Evolutionary conservation across 2,888 invertebrate genomes (phyloP).

Genomic region (Pheosia gnoma): DNA sequence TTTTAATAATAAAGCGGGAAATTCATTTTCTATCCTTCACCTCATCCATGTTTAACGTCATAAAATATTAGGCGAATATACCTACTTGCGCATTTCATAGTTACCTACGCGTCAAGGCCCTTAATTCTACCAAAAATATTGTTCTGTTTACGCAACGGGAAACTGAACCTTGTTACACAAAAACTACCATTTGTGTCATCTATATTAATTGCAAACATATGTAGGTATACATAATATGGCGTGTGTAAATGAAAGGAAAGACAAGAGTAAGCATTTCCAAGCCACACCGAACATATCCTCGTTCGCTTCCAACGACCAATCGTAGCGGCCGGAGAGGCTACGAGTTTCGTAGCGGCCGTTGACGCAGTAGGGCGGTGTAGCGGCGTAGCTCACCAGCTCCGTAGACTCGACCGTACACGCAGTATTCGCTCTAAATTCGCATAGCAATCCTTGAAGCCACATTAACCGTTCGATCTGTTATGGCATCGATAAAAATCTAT

Average conservation of each 20-base stretch:
- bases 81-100: slow-evolving; percentile 8
- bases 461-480: slow-evolving; percentile 34
- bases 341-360: slow-evolving; percentile 67
- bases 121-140: slow-evolving; percentile 10
- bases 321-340: slow-evolving; percentile 73
- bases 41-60: slow-evolving; percentile 21
- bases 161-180: slow-evolving; percentile 26
- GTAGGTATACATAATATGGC: slow-evolving; percentile 34
- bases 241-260: slow-evolving; percentile 53
- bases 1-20: slow-evolving; percentile 13
- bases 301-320: slow-evolving; percentile 53
- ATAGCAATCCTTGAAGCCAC: neutral
- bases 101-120: neutral
- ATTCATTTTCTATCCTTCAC: slow-evolving; percentile 10
- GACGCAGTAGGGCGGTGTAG: slow-evolving; percentile 68
- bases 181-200: slow-evolving; percentile 51
- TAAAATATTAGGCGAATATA: slow-evolving; percentile 23
- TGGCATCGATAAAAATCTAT: slow-evolving; percentile 48
- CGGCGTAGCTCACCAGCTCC: slow-evolving; percentile 24
- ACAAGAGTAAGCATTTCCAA: slow-evolving; percentile 45
- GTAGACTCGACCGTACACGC: neutral
- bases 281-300: slow-evolving; percentile 50
- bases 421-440: neutral
- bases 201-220: slow-evolving; percentile 44
- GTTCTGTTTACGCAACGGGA: slow-evolving; percentile 18